These are phyloP conservation scores for Lepilemur ruficaudatus DNA, from an alignment of 2,797 vertebrate genomes.

Conservation along the genomic window DNA sequence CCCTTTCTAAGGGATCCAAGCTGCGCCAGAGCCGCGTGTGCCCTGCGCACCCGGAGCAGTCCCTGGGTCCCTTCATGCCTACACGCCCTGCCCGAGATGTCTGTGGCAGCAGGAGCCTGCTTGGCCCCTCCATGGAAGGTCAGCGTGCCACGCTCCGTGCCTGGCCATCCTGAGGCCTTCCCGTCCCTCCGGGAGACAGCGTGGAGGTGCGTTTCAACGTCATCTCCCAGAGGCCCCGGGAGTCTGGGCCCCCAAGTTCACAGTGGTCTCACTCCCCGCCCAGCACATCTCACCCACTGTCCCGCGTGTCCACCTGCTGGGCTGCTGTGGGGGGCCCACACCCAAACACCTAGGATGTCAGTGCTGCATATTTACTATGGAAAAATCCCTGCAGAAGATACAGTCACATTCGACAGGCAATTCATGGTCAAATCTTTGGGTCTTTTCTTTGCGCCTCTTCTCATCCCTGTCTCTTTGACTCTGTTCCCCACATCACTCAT, in stretches of 20 bases:
- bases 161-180: not conserved
- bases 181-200: not conserved
- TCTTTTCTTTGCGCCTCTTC: not conserved
- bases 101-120: too few species aligned
- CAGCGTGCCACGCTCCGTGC: too few species aligned
- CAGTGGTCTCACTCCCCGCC: not conserved
- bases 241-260: not conserved
- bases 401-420: fast-evolving
- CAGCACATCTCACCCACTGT: too few species aligned
- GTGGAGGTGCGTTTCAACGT: not conserved
- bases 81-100: not conserved
- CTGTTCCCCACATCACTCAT: not conserved
- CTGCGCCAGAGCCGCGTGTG: fast-evolving
- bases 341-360: not conserved
- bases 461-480: not conserved
- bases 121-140: not conserved
- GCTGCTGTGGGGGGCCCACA: not conserved
- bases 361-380: fast-evolving
- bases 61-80: not conserved
- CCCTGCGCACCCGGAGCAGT: not conserved
- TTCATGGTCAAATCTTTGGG: fast-evolving
- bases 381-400: too few species aligned
- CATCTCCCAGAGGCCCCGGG: not conserved
- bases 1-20: not conserved
- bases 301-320: not conserved